These are phyloP conservation scores for Onychomys arenicola DNA, from an alignment of 2,797 vertebrate genomes.

Conservation along the genomic window DNA sequence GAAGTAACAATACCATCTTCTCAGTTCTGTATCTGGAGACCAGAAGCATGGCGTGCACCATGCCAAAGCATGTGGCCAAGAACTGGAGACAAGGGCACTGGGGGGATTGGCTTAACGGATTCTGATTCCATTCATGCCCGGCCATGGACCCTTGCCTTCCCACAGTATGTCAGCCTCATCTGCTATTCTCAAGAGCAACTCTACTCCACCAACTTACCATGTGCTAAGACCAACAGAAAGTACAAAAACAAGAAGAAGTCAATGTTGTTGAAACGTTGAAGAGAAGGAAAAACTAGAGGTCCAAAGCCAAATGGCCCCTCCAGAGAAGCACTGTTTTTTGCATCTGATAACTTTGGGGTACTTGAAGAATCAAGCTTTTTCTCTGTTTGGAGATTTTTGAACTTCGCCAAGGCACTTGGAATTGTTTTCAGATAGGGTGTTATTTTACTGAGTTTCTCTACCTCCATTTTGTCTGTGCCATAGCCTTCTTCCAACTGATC, in stretches of 20 bases:
- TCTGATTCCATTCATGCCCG: not conserved
- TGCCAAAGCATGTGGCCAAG: not conserved
- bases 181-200: accelerated
- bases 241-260: constrained; percentile 66
- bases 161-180: accelerated
- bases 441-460: accelerated
- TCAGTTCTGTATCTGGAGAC: not conserved
- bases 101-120: not conserved
- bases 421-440: accelerated
- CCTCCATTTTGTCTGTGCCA: accelerated
- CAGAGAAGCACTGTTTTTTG: accelerated
- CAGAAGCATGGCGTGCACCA: accelerated
- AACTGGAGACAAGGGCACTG: not conserved
- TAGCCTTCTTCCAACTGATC: accelerated
- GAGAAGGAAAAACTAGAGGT: not conserved
- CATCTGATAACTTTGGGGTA: accelerated
- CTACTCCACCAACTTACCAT: constrained; percentile 69
- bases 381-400: not conserved
- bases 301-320: constrained; percentile 51
- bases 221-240: constrained; percentile 7
- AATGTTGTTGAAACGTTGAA: constrained; percentile 77
- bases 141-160: no score
- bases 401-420: accelerated
- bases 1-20: not conserved
- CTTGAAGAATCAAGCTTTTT: accelerated